Base-by-base conservation (phyloP, 2,888 invertebrate genomes). In the Eristalis arbustorum region DNA sequence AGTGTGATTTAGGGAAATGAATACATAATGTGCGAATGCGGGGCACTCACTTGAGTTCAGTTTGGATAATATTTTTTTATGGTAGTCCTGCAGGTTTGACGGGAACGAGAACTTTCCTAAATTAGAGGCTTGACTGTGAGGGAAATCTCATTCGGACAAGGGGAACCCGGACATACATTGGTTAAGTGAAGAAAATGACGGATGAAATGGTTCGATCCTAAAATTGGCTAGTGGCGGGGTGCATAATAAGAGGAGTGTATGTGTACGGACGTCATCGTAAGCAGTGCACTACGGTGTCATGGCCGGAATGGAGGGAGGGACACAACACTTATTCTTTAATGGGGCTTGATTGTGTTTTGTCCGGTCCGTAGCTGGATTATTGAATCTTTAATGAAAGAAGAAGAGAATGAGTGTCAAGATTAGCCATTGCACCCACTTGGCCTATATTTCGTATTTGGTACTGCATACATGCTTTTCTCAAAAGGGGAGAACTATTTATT, bases 1-100 rank as follows among this genome's bases (percentile, higher is more conserved):
- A 73, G 59, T 80, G 74, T 81, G 57, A 73, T 77, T 78, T 74
- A 78, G 77, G 82, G 74, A 85, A 82, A 82, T 81, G 82, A 82
- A 85, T 84, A 84, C 76, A 72, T 84, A 84, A 84, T 84, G 74
- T 71, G 69, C 64, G 77, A 82, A 82, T 49, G 31, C 31, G 76
- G 85, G 85, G 81, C 71, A 82, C 82, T 82, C 78, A 64, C 49
- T 40, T 78, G 37, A 40, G 23, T 75, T 69, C 22, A 13, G 72
- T 76, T 75, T 66, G 23, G 40, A 69, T 49, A 49, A 42, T 64
- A 72, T 66, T 68, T 72, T 78, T 75, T 72, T 66, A 11, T 72
- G 80, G 22, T 31, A 71, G 67, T 62, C 59, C 69, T 84, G 72
- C 23, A n/a, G 22, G n/a, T 40, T 61, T 25, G 25, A 28, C 11